Evolutionary conservation across 1,140 invertebrate species (phyloP), one percentile per base, ranked within the genome.

Genomic region (Samia ricini): DNA sequence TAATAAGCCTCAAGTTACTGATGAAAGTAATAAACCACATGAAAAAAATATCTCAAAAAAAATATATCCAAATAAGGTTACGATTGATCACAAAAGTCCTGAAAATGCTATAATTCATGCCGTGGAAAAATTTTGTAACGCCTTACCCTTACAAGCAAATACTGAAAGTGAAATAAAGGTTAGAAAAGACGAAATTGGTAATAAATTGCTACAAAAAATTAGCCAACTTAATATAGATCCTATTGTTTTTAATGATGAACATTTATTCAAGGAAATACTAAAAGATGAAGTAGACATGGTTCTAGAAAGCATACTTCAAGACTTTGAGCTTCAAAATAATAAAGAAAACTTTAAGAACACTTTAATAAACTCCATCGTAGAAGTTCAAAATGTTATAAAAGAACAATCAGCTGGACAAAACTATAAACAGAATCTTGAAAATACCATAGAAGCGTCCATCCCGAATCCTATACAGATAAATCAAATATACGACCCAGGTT

Each of bases 211-310:
- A 57, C 70, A 80, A 68, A 79, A 67, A 68, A 48, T 74, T n/a
- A 68, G 66, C 21, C 71, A 78, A 29, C 50, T 83, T 5, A 83
- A 74, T 69, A 61, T 66, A 23, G 69, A 75, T 56, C 71, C 78
- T 6, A 60, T 63, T 56, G 59, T 69, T 55, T 68, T 65, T 57
- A 69, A 75, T 22, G 68, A 81, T 63, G 68, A 77, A 33, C 21
- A 66, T 59, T 59, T 76, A 42, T 76, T 72, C 57, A 52, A 52
- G 64, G 64, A 74, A 18, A 48, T 73, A 15, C 66, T 83, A 33
- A 54, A 22, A 21, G 63, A 74, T 51, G 71, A 78, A 72, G 68
- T 82, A 7, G 69, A 77, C 50, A 12, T 21, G 1, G 58, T 69
- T 49, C 29, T 82, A 33, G 22, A 76, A 33, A 65, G 62, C 56